Conservation (phyloP, 2,113 vertebrate genomes). For the Eonycteris spelaea region DNA sequence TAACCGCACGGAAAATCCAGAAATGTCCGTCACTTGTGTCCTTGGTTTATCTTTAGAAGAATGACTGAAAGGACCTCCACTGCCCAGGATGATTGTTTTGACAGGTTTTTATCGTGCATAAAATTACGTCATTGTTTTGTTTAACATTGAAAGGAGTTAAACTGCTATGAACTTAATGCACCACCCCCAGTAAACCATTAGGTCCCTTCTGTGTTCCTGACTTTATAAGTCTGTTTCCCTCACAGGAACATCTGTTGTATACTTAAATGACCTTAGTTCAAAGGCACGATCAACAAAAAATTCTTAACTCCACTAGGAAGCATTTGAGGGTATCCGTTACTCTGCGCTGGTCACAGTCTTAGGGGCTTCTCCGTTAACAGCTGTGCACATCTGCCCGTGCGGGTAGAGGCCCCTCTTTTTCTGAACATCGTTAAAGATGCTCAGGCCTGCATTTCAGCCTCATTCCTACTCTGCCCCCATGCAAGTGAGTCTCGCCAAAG, state of each 20-base stretch:
- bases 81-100: conserved; percentile 73
- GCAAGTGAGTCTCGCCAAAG: conserved; percentile 55
- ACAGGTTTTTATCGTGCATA: conserved; percentile 75
- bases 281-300: conserved; percentile 79
- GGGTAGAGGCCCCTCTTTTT: conserved; percentile 64
- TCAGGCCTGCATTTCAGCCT: conserved; percentile 50
- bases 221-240: conserved; percentile 78
- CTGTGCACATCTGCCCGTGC: conserved; percentile 83
- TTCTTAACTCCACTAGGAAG: conserved; percentile 69
- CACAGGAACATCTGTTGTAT: conserved; percentile 79
- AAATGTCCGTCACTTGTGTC: not conserved
- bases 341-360: conserved; percentile 52
- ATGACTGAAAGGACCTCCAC: conserved; percentile 72
- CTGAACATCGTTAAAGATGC: conserved; percentile 71
- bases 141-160: conserved; percentile 70
- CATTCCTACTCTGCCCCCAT: conserved; percentile 61
- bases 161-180: conserved; percentile 50
- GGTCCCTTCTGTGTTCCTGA: conserved; percentile 68
- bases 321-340: conserved; percentile 65
- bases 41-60: conserved; percentile 52
- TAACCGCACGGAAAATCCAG: not conserved
- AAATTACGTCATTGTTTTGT: conserved; percentile 72
- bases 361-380: conserved; percentile 80
- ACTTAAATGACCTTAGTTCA: conserved; percentile 81
- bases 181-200: conserved; percentile 68